These are phyloP conservation scores for Eulacestoma nigropectus DNA, from an alignment of 2,113 vertebrate species.

Conservation along the genomic window DNA sequence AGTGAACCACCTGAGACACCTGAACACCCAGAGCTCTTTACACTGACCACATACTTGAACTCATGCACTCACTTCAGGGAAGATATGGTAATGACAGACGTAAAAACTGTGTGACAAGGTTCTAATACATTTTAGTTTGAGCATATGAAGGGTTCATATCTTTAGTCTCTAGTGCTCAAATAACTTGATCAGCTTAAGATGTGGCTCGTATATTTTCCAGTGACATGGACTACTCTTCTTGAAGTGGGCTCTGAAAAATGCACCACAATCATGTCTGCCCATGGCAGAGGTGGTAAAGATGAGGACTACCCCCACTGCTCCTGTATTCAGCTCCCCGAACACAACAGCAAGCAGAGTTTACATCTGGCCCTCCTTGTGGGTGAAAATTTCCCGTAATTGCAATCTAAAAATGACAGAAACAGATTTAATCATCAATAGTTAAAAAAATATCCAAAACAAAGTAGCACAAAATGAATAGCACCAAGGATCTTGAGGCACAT, in stretches of 20 bases:
- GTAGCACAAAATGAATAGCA: neutral
- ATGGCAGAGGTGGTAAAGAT: neutral
- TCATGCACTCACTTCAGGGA: neutral
- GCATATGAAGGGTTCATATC: neutral
- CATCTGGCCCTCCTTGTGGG: neutral
- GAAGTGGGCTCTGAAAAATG: neutral
- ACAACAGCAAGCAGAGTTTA: neutral
- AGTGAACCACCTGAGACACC: neutral
- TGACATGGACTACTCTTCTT: neutral
- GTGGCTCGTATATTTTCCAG: neutral
- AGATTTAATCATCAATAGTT: neutral
- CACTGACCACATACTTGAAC: neutral
- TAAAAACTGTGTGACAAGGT: neutral
- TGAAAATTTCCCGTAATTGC: neutral
- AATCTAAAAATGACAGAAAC: neutral
- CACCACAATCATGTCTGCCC: neutral
- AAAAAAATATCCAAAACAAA: neutral
- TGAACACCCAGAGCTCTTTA: neutral
- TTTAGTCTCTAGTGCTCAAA: neutral
- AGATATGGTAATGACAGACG: neutral
- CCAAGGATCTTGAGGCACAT: neutral
- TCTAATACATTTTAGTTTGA: neutral
- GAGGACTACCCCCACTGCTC: neutral
- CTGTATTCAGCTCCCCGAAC: neutral
- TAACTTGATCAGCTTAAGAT: neutral